Evolutionary conservation across 2,113 vertebrate genomes (phyloP).

Genomic region (Corynorhinus townsendii): DNA sequence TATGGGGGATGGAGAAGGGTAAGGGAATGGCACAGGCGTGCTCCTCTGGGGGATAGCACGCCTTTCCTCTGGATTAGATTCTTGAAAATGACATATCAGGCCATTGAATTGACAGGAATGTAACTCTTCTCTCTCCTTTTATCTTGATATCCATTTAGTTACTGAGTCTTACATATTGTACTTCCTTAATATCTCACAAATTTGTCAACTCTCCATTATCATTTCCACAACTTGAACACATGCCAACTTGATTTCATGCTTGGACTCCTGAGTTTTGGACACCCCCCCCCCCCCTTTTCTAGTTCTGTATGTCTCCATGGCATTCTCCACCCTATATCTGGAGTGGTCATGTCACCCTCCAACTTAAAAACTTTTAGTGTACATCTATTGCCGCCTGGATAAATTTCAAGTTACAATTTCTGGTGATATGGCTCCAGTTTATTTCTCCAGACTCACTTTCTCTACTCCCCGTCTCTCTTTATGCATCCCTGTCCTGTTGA

Average conservation of each 20-base stretch:
- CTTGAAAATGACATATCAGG: not conserved
- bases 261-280: not conserved
- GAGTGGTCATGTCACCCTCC: not conserved
- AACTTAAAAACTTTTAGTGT: not conserved
- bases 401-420: not conserved
- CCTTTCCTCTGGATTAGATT: not conserved
- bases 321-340: not conserved
- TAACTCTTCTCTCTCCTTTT: not conserved
- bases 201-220: not conserved
- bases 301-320: not conserved
- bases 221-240: not conserved
- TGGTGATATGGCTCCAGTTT: not conserved
- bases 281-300: not conserved
- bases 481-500: not conserved
- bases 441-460: not conserved
- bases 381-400: not conserved
- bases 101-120: not conserved
- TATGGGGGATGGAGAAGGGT: too few relatives aligned
- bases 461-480: not conserved
- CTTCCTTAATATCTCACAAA: not conserved
- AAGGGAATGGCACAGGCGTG: too few relatives aligned
- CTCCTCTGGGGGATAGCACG: too few relatives aligned
- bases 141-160: not conserved
- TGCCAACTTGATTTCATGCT: not conserved
- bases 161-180: not conserved